Evolutionary conservation across 1,140 invertebrate genomes (phyloP), one percentile per base, ranked within the genome.

Genomic region (Drosophila lini): DNA sequence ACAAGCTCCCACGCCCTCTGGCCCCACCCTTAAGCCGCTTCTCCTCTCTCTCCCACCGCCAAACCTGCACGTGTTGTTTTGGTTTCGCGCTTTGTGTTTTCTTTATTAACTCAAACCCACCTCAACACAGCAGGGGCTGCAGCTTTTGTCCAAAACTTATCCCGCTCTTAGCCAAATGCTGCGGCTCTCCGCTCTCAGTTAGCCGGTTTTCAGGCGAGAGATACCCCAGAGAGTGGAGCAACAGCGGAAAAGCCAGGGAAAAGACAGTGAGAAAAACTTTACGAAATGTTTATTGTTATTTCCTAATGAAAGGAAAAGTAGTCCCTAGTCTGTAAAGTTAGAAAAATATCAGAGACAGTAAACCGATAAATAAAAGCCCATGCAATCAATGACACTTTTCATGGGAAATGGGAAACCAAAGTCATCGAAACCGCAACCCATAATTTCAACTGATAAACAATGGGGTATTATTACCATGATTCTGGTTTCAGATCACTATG

Each of bases 11-110:
- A 50, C 74, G 48, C 61, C 77, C 58, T 13, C 41, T 11, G 13
- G 19, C 41, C 5, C 40, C 47, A 16, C 42, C 28, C 19, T 15
- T n/a, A 25, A 36, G 34, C 47, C 15, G 45, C 25, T 28, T 2
- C 8, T 22, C 11, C 13, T 9, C 44, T 31, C 52, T 32, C 15
- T 16, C 34, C 47, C 53, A 9, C 15, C 11, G 10, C 31, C 45
- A n/a, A 34, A 34, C 19, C 53, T 28, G 56, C 69, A 74, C 70
- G 70, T 74, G 70, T 74, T 74, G 70, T 74, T 74, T 74, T 74
- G 70, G 40, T 74, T 74, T 74, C 44, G 42, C 19, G 19, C 15
- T 13, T 32, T 60, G 61, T 60, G 68, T 71, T 71, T 71, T 55
- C 47, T 41, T 70, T 13, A 70, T 15, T 22, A 45, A 38, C 15